Conservation (phyloP, 1,140 invertebrate species). For the Colletes gigas region DNA sequence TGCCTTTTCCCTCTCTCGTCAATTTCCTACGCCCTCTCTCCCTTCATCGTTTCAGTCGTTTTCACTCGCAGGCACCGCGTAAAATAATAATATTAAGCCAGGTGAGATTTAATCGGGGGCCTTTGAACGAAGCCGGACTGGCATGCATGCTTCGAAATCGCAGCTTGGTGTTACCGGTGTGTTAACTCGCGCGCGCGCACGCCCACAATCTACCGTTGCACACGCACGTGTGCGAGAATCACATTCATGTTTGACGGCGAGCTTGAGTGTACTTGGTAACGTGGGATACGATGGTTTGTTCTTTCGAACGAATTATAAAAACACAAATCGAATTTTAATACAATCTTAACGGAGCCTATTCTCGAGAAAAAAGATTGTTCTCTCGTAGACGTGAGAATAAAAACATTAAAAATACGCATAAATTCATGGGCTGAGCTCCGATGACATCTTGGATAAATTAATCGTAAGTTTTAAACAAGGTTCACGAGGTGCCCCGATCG, state of each 20-base stretch:
- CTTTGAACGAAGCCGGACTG: constrained; percentile 65
- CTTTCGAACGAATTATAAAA: no score
- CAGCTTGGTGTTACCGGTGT: constrained; percentile 26
- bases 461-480: no score
- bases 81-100: constrained; percentile 72
- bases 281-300: no score
- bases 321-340: no score
- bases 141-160: constrained; percentile 56
- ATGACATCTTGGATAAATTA: no score
- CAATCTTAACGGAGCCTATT: no score
- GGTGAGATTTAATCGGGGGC: constrained; percentile 67
- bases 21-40: constrained; percentile 12
- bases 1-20: neutral
- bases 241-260: constrained; percentile 22
- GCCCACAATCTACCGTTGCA: no score
- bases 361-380: no score
- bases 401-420: no score
- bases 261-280: neutral
- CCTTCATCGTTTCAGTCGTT: constrained; percentile 6
- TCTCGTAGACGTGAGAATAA: no score
- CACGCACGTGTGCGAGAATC: constrained; percentile 1
- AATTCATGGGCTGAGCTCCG: no score
- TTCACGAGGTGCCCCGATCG: no score
- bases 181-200: constrained; percentile 1
- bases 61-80: constrained; percentile 48